These are phyloP conservation scores for Caradrina clavipalpis DNA, from an alignment of 2,888 invertebrate species.

Conservation along the genomic window DNA sequence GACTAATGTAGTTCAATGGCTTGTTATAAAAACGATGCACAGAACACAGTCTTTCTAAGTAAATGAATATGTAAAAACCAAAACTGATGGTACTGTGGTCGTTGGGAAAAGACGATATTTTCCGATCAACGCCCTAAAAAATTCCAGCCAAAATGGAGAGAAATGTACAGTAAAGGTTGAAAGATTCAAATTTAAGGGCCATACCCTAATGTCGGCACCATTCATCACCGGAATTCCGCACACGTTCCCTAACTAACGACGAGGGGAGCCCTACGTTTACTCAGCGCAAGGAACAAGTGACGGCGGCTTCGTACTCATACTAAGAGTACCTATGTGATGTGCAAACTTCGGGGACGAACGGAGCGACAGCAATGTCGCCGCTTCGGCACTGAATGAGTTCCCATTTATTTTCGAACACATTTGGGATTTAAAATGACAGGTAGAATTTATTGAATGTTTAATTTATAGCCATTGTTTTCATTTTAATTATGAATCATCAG, in stretches of 20 bases:
- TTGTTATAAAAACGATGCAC: no score
- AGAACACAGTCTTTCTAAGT: neutral
- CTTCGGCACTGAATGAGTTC: neutral
- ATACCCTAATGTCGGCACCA: conserved; percentile 54
- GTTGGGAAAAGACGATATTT: neutral
- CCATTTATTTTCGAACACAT: conserved; percentile 9
- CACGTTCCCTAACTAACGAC: conserved; percentile 68
- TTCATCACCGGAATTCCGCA: conserved; percentile 62
- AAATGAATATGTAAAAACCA: neutral
- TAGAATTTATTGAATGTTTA: neutral
- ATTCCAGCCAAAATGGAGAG: neutral
- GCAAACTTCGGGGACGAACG: conserved; percentile 14
- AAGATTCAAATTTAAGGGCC: conserved; percentile 65
- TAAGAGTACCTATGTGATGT: conserved; percentile 14
- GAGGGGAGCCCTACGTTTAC: conserved; percentile 46
- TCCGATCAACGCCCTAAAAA: neutral
- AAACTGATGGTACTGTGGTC: no score
- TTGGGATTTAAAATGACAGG: neutral
- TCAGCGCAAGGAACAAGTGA: conserved; percentile 54
- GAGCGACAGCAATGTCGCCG: neutral
- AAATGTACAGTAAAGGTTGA: conserved; percentile 29
- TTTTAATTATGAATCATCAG: no score
- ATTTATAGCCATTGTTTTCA: neutral
- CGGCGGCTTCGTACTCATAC: conserved; percentile 3
- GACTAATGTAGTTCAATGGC: no score